Conservation (phyloP, 2,113 vertebrate genomes). For the Hydropotes inermis region DNA sequence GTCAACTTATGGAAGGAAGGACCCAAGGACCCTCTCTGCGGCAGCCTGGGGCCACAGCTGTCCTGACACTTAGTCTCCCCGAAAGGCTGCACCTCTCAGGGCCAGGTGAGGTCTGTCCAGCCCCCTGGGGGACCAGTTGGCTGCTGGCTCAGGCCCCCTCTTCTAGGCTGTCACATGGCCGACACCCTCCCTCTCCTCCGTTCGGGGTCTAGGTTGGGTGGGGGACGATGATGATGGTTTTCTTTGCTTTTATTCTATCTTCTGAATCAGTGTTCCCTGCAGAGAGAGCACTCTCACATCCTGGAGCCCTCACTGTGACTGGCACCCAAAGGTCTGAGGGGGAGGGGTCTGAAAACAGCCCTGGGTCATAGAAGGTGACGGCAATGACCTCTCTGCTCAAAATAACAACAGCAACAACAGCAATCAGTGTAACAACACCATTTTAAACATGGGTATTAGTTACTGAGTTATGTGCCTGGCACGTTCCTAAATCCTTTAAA, state of each 20-base stretch:
- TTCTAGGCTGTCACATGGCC: not conserved
- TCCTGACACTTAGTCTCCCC: not conserved
- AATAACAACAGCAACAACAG: not conserved
- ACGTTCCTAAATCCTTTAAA: not conserved
- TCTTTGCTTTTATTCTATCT: not conserved
- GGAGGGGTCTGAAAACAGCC: not conserved
- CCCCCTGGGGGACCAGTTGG: not conserved
- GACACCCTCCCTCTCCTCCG: not conserved
- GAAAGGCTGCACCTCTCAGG: not conserved
- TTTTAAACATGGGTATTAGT: not conserved
- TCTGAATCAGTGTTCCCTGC: not conserved
- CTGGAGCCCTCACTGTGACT: not conserved
- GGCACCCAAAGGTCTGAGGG: not conserved
- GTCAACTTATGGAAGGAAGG: not conserved
- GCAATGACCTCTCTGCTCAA: not conserved
- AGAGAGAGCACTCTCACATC: not conserved
- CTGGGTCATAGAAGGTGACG: not conserved
- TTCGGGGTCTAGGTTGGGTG: not conserved
- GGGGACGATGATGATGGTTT: not conserved
- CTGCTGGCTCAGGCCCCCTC: not conserved
- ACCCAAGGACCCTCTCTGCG: not conserved
- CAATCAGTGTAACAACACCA: rapidly evolving
- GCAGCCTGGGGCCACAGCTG: not conserved
- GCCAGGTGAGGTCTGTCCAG: rapidly evolving
- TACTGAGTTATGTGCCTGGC: not conserved